A percentile compares a stretch with the other conserved stretches of the same genome.
These are phyloP conservation scores for Alviniconcha strummeri DNA, from an alignment of 2,888 invertebrate species.

Conservation along the genomic window DNA sequence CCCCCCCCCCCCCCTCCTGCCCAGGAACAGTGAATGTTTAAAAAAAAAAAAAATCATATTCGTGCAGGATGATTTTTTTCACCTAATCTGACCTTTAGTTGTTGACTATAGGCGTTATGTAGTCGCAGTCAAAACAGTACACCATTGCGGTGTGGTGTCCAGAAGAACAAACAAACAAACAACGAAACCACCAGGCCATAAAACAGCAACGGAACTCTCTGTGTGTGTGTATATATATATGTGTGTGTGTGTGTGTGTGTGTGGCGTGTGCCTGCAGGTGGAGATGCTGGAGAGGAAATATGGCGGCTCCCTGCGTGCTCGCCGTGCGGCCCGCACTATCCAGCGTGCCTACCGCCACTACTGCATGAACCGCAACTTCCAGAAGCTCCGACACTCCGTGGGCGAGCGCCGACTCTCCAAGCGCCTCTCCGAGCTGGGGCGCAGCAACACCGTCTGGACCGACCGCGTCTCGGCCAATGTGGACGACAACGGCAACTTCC, in stretches of 20 bases:
- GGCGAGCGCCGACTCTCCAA: constrained; percentile 91
- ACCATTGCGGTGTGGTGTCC: too few relatives aligned
- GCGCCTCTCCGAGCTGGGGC: constrained; percentile 75
- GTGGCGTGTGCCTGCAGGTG: constrained; percentile 74
- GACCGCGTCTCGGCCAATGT: constrained; percentile 64
- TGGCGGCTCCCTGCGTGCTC: constrained; percentile 89
- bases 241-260: neutral
- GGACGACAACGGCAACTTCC: constrained; percentile 41
- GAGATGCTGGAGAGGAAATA: constrained; percentile 97
- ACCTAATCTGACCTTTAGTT: too few relatives aligned
- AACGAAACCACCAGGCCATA: too few relatives aligned
- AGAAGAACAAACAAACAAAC: too few relatives aligned
- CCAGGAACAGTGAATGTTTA: too few relatives aligned
- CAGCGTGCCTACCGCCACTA: constrained; percentile 96
- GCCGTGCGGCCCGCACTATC: constrained; percentile 94
- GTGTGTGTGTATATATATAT: neutral
- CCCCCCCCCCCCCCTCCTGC: too few relatives aligned
- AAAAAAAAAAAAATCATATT: too few relatives aligned
- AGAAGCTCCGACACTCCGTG: constrained; percentile 80
- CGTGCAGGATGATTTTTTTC: too few relatives aligned
- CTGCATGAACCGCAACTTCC: constrained; percentile 94
- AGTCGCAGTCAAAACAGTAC: too few relatives aligned
- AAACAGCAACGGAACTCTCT: neutral
- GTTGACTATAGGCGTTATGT: too few relatives aligned
- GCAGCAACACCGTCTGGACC: constrained; percentile 70